A percentile compares a stretch with the other conserved stretches of the same genome.
Evolutionary conservation across 2,888 invertebrate genomes (phyloP).

Genomic region (Mamestra brassicae): DNA sequence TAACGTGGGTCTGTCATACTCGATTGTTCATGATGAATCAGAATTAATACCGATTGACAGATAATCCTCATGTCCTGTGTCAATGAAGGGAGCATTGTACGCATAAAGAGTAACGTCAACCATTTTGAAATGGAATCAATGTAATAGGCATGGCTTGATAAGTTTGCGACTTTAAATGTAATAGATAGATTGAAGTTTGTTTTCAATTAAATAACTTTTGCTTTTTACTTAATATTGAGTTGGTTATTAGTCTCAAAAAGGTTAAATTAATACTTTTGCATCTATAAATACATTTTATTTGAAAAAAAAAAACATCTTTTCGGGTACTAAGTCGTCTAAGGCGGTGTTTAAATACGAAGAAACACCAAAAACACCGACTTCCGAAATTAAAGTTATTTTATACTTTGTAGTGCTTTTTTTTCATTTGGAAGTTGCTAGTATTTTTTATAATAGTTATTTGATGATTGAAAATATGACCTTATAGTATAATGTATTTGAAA

Average conservation of each 20-base stretch:
- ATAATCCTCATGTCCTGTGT: slow-evolving; percentile 47
- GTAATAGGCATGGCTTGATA: neutral
- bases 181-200: neutral
- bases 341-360: too few relatives aligned
- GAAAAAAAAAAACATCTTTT: too few relatives aligned
- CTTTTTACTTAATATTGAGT: neutral
- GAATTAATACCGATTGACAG: slow-evolving; percentile 40
- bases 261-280: too few relatives aligned
- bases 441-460: neutral
- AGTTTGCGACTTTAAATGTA: neutral
- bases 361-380: too few relatives aligned
- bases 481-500: too few relatives aligned
- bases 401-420: too few relatives aligned
- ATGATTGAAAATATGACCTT: neutral
- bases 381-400: too few relatives aligned
- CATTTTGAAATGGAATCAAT: slow-evolving; percentile 8
- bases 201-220: neutral
- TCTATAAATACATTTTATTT: too few relatives aligned
- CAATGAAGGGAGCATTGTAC: slow-evolving; percentile 22
- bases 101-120: neutral
- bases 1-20: neutral
- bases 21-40: slow-evolving; percentile 39
- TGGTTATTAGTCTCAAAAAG: neutral
- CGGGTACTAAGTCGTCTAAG: too few relatives aligned
- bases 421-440: too few relatives aligned